Evolutionary conservation across 2,797 vertebrate species (phyloP), one percentile per base, ranked within the genome.

Genomic region (Mus minutoides): DNA sequence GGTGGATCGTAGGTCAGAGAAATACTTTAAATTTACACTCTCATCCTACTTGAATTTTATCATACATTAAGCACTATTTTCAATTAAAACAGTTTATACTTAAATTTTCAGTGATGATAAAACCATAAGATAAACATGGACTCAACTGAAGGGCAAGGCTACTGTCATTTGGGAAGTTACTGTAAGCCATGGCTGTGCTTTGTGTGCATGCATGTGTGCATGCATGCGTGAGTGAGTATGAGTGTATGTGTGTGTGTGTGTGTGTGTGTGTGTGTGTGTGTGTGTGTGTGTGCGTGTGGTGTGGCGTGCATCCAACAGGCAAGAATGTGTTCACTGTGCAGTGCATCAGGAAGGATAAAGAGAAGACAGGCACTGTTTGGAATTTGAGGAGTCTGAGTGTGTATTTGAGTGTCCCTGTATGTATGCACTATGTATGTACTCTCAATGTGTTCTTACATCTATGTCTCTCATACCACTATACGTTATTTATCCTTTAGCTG

Each of bases 41-140:
- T 94, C 40, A 40, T 34, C 43, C 40, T 62, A 46, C 82, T 46
- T 84, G 40, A 46, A 62, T 62, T 46, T 84, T 82, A n/a, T 31
- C 58, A 29, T n/a, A 76, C 40, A 12, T 75, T 6, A 87, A 77
- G n/a, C 12, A 78, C 37, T 49, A 76, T 19, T 90, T 87, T 94
- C 31, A 82, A 90, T 58, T 88, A 29, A 56, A 34, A 85, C 17
- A 73, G n/a, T 43, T 75, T 79, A 84, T 56, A 92, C 54, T 91
- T 92, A 88, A 95, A 93, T 91, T 83, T 67, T 52, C 76, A 78
- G 56, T 52, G 67, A 16, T 14, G 84, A 17, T 67, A 13, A 76
- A 92, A 82, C 10, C 43, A 22, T 91, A 78, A 86, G 46, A 26
- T 79, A 54, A 94, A 90, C 4, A 60, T 37, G 71, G 24, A 49